Base-by-base conservation (phyloP, 2,888 invertebrate genomes). In the Stenolophus ochropezus region DNA sequence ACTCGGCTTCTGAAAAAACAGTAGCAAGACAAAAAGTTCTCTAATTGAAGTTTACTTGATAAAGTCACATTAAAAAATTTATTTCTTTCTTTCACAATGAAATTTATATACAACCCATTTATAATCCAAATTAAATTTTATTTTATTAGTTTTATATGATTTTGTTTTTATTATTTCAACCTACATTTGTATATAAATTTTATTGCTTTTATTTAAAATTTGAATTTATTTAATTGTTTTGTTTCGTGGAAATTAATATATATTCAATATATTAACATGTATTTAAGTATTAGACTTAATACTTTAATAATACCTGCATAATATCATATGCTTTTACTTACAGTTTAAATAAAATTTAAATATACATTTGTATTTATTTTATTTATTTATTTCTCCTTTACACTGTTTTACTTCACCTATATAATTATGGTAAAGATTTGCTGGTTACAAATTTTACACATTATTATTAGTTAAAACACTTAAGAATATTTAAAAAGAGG, bases 11-110 rank as follows among this genome's bases (percentile, higher is more conserved):
- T 80, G 80, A 80, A 71, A 80, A 80, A 79, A 42, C 49, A 16
- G 42, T 20, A 14, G 4, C 76, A 71, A 71, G 71, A 80, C 20
- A 42, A 58, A 56, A 56, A 73, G 20, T 16, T n/a, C 33, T 73
- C n/a, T 80, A 80, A 73, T 80, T 80, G 73, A 73, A 80, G 80
- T 73, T 80, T 73, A 80, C 58, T 71, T 80, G 80, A 80, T 80
- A 80, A 73, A 80, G 73, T 80, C 80, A 73, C 73, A 80, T 80
- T 80, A 80, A 33, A 51, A 80, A 56, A 61, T 77, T 77, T 47
- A 77, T 77, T 77, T 77, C 65, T 65, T 77, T 23, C 47, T 77
- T n/a, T n/a, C n/a, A n/a, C n/a, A n/a, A n/a, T n/a, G n/a, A n/a
- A n/a, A n/a, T n/a, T n/a, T n/a, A n/a, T n/a, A n/a, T n/a, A n/a